These are phyloP conservation scores for Rhynchotus rufescens DNA, from an alignment of 2,797 vertebrate genomes.

Conservation along the genomic window DNA sequence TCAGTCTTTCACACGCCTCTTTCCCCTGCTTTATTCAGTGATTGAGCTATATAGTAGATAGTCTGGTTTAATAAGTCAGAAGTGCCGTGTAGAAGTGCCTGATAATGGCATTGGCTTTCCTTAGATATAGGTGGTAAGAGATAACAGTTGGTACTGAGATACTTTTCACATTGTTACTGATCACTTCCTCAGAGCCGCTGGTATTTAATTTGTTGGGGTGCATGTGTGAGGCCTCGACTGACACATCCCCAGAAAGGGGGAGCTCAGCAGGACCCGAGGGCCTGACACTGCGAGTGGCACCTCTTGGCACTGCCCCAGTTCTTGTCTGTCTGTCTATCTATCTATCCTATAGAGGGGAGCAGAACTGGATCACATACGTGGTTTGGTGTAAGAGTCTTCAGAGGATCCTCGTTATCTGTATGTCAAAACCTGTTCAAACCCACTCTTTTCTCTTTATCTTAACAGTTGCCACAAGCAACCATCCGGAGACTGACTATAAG, in stretches of 20 bases:
- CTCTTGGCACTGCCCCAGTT: no score
- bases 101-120: no score
- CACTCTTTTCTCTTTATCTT: constrained; percentile 1
- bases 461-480: constrained; percentile 85
- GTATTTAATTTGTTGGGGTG: neutral
- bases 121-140: neutral
- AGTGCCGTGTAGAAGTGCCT: no score
- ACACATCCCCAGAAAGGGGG: neutral
- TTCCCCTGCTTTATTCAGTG: no score
- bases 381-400: neutral
- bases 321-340: no score
- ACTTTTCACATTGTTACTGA: neutral
- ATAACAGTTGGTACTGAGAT: neutral
- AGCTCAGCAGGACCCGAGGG: neutral
- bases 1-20: no score
- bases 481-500: constrained; percentile 93
- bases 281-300: accelerated
- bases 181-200: neutral
- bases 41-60: no score
- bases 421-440: neutral
- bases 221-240: neutral
- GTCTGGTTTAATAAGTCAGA: no score
- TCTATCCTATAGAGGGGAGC: neutral
- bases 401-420: accelerated
- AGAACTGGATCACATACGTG: neutral